Evolutionary conservation across 2,797 vertebrate genomes (phyloP), one percentile per base, ranked within the genome.

Genomic region (Diplodus sargus): DNA sequence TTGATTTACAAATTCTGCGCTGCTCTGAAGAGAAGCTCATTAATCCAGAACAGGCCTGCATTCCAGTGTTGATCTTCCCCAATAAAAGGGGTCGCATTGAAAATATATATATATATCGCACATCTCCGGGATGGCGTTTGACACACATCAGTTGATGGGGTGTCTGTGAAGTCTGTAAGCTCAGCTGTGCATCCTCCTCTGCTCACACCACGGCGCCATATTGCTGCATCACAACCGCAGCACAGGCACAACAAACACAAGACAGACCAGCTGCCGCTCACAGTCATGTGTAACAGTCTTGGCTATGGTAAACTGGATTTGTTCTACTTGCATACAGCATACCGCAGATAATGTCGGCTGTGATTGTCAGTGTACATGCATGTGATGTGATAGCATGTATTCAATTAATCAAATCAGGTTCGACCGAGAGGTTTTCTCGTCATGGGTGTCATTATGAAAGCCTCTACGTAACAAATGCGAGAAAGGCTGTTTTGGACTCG

Each of bases 181-280:
- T 89, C 91, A 92, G 89, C 91, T 94, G 90, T 85, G 81, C 66
- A 45, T 77, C 79, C 61, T 80, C 61, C 54, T 84, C 23, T 18
- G 25, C 70, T 92, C 84, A 77, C 91, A 86, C 88, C 79, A 59
- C 43, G 87, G 68, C 74, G 80, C 73, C 60, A 57, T n/a, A 79
- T 67, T 45, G 30, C 70, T 70, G 49, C 20, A 63, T 17, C 64
- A 62, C 53, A 34, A 43, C 48, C 53, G 49, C 70, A 79, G 49
- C 75, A 71, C 16, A 77, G 61, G 49, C 68, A 77, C 56, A 83
- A 84, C 84, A 91, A 83, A 89, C 70, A 85, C 53, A 52, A 39
- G 45, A 39, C 62, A 22, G 77, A 61, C 63, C 87, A 78, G 76
- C 82, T 84, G 84, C 48, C n/a, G 28, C 2, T 65, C 18, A 7